Conservation (phyloP, 2,797 vertebrate genomes). For the Sylvilagus floridanus region DNA sequence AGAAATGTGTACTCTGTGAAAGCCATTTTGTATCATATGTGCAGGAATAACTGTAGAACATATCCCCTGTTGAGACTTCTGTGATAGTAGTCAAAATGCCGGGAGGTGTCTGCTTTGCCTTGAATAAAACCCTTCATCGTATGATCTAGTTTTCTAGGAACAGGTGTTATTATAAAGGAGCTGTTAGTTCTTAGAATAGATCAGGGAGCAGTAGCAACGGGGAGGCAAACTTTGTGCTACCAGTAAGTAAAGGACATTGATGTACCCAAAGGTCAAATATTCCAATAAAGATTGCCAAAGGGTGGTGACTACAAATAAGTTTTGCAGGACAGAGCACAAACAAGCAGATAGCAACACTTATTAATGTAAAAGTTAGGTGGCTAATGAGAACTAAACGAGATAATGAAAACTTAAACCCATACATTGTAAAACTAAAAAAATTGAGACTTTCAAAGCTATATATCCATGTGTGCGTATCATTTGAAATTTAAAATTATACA, state of each 20-base stretch:
- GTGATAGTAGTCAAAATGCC: slow-evolving; percentile 24
- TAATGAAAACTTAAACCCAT: background rate
- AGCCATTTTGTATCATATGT: background rate
- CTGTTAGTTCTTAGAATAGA: background rate
- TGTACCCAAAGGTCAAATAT: background rate
- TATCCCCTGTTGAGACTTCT: background rate
- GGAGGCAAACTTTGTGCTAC: background rate
- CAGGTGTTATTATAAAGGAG: slow-evolving; percentile 2
- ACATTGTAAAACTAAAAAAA: background rate
- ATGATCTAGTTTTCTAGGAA: slow-evolving; percentile 12
- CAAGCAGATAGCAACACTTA: background rate
- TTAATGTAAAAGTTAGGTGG: background rate
- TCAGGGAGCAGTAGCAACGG: background rate
- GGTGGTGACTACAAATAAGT: background rate
- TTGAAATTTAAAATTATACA: slow-evolving; percentile 33
- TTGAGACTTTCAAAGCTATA: background rate
- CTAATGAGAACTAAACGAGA: background rate
- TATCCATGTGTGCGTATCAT: background rate
- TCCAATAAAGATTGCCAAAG: background rate
- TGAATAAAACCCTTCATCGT: background rate
- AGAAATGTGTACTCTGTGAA: slow-evolving; percentile 31
- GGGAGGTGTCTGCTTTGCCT: slow-evolving; percentile 48
- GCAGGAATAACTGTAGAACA: background rate
- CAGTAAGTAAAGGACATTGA: background rate
- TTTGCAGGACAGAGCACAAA: slow-evolving; percentile 10